A percentile compares a stretch with the other conserved stretches of the same genome.
phyloP scores from a whole-genome alignment of 2,888 invertebrate species.

The Serripes groenlandicus region DNA sequence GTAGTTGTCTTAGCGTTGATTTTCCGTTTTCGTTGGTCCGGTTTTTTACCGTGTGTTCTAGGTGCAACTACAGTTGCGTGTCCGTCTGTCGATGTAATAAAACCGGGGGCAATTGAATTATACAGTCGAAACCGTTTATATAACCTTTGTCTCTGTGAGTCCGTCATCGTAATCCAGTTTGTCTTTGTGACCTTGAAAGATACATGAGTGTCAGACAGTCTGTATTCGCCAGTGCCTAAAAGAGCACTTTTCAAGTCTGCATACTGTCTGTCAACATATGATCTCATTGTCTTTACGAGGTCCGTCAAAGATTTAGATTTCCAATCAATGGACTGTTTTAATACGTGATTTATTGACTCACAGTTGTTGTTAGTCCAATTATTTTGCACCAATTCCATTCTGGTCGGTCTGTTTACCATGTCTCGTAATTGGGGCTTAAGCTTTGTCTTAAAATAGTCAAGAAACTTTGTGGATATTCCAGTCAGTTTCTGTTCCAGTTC shows the following conservation, averaged over 20 bases:
- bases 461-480: background rate
- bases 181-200: constrained; percentile 7
- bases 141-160: background rate
- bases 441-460: constrained; percentile 5
- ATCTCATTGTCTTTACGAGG: background rate
- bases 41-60: constrained; percentile 7
- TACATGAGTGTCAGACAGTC: background rate
- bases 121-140: constrained; percentile 6
- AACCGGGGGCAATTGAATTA: constrained; percentile 30
- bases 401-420: background rate
- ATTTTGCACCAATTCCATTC: background rate
- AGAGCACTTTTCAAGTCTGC: constrained; percentile 21
- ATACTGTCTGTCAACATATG: constrained; percentile 12
- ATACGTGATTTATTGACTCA: background rate
- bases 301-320: constrained; percentile 11
- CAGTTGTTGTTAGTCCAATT: background rate
- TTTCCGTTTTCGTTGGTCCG: constrained; percentile 7
- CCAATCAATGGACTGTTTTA: constrained; percentile 9
- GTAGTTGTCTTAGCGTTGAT: background rate
- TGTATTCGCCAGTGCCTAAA: constrained; percentile 4
- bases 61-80: background rate
- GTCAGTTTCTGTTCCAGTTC: background rate
- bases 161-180: constrained; percentile 24
- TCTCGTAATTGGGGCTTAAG: background rate
- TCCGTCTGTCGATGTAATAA: background rate